A percentile compares a stretch with the other conserved stretches of the same genome.
phyloP scores from a whole-genome alignment of 1,140 invertebrate genomes.

The Meloidogyne floridensis region DNA sequence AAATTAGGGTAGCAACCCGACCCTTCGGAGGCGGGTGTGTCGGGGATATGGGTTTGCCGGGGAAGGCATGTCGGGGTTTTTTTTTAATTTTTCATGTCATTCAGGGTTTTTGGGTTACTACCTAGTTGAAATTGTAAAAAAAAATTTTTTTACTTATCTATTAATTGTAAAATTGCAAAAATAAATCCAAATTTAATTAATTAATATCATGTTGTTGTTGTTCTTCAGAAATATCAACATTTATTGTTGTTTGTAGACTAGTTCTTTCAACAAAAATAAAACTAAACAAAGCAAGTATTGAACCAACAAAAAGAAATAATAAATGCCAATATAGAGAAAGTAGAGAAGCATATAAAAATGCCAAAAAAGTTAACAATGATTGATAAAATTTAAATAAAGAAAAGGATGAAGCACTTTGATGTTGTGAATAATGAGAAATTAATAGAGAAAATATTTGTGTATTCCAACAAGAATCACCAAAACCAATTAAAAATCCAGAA shows the following conservation, averaged over 20 bases:
- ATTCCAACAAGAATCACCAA: conserved; percentile 70
- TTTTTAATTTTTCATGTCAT: no score
- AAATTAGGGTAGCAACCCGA: no score
- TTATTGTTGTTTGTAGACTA: neutral
- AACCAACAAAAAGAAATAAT: conserved; percentile 68
- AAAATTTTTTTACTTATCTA: no score
- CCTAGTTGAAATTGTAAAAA: no score
- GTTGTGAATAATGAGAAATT: conserved; percentile 77
- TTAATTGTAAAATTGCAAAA: neutral
- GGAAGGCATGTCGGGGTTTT: no score
- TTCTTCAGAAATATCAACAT: neutral
- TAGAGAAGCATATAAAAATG: conserved; percentile 83
- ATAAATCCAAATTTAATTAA: neutral
- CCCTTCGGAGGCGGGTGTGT: no score
- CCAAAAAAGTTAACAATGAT: conserved; percentile 78
- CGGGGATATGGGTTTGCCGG: no score
- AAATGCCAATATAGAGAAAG: conserved; percentile 80
- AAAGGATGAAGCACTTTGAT: conserved; percentile 86
- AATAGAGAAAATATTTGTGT: conserved; percentile 84
- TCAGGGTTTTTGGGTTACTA: no score
- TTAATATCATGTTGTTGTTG: neutral
- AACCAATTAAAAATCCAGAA: conserved; percentile 85
- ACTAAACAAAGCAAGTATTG: conserved; percentile 11
- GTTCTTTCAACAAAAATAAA: conserved; percentile 34
- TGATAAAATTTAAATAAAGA: conserved; percentile 85